Percentiles rank a stretch among this genome's conserved stretches.
Conservation (phyloP, 92 coral and sea anemone species). For the Blastomussa wellsi region DNA sequence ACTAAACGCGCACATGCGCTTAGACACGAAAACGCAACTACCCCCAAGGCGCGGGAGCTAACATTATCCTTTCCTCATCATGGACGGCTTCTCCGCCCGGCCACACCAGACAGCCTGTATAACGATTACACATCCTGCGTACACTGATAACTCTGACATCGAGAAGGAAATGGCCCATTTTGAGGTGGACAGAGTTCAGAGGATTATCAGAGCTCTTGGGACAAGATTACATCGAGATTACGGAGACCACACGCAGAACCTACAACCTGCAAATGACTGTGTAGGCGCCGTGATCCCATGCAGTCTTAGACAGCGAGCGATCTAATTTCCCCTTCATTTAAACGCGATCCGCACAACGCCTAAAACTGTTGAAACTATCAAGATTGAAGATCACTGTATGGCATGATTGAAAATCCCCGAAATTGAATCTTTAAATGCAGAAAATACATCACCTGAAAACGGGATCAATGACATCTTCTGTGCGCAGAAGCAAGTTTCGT, state of each 20-base stretch:
- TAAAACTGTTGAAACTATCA: no score
- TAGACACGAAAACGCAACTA: background rate
- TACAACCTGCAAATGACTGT: background rate
- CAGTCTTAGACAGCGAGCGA: background rate
- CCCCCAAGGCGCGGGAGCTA: background rate
- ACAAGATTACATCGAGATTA: conserved; percentile 3
- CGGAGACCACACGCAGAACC: conserved; percentile 29
- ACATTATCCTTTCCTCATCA: background rate
- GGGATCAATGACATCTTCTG: no score
- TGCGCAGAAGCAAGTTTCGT: background rate
- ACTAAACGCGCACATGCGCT: background rate
- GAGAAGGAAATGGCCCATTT: conserved; percentile 8
- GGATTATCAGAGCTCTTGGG: conserved; percentile 10
- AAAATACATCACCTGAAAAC: no score
- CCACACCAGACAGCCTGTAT: background rate
- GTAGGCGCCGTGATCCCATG: background rate
- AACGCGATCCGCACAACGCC: background rate
- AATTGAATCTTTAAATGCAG: no score
- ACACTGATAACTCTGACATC: conserved; percentile 12
- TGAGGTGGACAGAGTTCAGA: background rate
- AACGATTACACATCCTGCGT: background rate
- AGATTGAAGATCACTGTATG: no score
- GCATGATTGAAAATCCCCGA: no score
- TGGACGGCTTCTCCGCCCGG: background rate
- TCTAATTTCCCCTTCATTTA: background rate